phyloP scores from a whole-genome alignment of 2,113 vertebrate genomes.

The Myiozetetes cayanensis region DNA sequence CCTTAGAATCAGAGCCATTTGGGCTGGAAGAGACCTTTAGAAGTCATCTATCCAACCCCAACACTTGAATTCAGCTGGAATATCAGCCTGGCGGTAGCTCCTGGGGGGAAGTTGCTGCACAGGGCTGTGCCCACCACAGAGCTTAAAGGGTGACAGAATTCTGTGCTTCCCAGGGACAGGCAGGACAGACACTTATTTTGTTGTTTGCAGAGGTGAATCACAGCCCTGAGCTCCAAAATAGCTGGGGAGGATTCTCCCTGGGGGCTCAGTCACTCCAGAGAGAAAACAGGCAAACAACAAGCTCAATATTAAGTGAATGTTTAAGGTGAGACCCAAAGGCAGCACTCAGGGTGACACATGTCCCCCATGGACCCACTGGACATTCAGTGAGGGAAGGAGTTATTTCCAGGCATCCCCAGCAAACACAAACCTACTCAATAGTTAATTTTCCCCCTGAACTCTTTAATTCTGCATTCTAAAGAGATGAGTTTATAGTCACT shows the following conservation, averaged over 20 bases:
- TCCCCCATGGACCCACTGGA: not conserved
- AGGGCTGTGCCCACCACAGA: not conserved
- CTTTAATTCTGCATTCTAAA: not conserved
- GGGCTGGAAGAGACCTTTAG: not conserved
- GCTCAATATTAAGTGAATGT: not conserved
- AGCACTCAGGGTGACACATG: not conserved
- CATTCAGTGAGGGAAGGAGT: not conserved
- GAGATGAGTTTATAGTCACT: not conserved
- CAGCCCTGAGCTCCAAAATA: not conserved
- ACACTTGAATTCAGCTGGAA: not conserved
- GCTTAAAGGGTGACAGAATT: not conserved
- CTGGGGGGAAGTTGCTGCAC: not conserved
- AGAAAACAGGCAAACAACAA: not conserved
- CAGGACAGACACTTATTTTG: not conserved
- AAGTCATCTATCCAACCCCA: not conserved
- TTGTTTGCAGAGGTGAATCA: not conserved
- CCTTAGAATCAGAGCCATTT: too few species aligned
- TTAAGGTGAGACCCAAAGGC: not conserved
- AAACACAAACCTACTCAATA: not conserved
- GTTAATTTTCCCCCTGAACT: not conserved
- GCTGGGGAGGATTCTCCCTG: not conserved
- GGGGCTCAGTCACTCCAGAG: not conserved
- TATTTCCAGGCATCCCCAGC: not conserved
- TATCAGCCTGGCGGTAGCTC: not conserved
- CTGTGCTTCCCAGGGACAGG: not conserved